Evolutionary conservation across 1,140 invertebrate genomes (phyloP), one percentile per base, ranked within the genome.

Genomic region (Palaemon carinicauda): DNA sequence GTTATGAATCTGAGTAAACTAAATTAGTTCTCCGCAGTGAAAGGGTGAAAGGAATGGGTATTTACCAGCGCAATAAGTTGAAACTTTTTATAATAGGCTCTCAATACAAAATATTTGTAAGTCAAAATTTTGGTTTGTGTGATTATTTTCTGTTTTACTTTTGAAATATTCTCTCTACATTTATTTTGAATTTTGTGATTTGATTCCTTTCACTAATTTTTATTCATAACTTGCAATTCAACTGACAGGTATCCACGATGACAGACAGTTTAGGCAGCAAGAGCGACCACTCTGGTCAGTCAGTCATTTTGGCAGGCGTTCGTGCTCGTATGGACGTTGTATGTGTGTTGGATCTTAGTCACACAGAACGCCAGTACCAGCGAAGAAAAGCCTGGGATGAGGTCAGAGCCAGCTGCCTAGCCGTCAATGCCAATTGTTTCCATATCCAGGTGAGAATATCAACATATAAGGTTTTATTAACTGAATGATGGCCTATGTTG

Each of bases 331-430:
- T 98, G 96, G 97, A 98, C 92, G 96, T 98, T 71, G 97, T 96
- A 81, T 97, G 96, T 93, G 95, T 98, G 75, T 93, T 98, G 89
- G 97, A 98, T 92, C 92, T 96, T 33, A 94, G 95, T 90, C 94
- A 95, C 91, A 91, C 93, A 21, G 94, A 95, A 89, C 93, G 95
- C 91, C 91, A 96, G 79, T 91, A 92, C 73, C 94, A 97, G 85
- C 93, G 96, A 77, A 95, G 95, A 92, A 94, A 94, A 91, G 96
- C 96, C 24, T 93, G 96, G 33, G 96, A 97, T 89, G 96, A 97
- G 93, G 94, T 98, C 21, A 94, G 94, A 90, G 94, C 95, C 91
- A 96, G 96, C 50, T 96, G 96, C 89, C 93, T 94, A 86, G 91
- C 95, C 74, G 94, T 96, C 1, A 96, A 96, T 91, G 96, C 95